Evolutionary conservation across 92 coral and sea anemone genomes (phyloP), one percentile per base, ranked within the genome.

Genomic region (Plumapathes pennacea): DNA sequence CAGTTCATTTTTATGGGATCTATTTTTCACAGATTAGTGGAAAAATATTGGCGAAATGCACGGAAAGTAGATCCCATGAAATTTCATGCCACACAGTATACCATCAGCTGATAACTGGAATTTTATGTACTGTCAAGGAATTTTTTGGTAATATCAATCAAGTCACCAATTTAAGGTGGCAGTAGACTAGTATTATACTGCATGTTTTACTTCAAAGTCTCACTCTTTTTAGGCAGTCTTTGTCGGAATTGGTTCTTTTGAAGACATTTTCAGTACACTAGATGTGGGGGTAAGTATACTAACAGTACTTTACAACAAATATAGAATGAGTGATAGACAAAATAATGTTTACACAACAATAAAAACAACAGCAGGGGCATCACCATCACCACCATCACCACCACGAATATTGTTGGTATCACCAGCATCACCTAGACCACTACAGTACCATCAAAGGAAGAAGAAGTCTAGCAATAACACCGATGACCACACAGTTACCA

Each of bases 211-310:
- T 30, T 3, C 29, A 6, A 14, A 30, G 32, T 28, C 19, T 1
- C 4, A 1, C 14, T 42, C 7, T 12, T 58, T 51, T 18, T 55
- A 86, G 95, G 95, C 95, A 38, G 78, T 86, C 8, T 77, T 86
- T 54, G 78, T 86, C 32, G 95, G 95, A 60, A 72, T 86, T 32
- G 77, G 71, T 42, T 82, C 85, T 54, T 86, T 82, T 68, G 78
- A 77, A 37, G 42, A 58, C 27, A 25, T 86, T 20, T 55, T 65
- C 7, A 46, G 69, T 39, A 83, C 71, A 31, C 61, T 82, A 18
- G 61, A 61, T 42, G 41, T 38, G 32, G 23, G 38, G 91, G 91
- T 85, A 50, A 52, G 86, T 65, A 22, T 7, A 19, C 23, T 14
- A 1, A 41, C n/a, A 32, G 7, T 6, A 25, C 4, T 24, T 5